Conservation (phyloP, 2,797 vertebrate species). For the Pteropus rufus region DNA sequence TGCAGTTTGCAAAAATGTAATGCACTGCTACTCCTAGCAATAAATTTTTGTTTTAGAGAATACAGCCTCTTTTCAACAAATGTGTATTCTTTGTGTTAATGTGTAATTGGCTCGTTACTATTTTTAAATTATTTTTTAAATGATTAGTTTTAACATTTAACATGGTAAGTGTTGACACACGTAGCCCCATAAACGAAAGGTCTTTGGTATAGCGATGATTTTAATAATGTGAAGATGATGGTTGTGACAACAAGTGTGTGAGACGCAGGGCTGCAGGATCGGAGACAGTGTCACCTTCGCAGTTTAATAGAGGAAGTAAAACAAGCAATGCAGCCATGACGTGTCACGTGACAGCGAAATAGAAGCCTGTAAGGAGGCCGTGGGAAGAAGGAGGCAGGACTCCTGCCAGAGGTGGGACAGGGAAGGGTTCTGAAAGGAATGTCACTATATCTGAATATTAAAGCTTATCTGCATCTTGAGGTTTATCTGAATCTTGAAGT, state of each 20-base stretch:
- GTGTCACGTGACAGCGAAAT: background rate
- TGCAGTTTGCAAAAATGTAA: background rate
- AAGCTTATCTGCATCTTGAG: background rate
- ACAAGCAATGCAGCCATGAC: too few species aligned
- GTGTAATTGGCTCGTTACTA: background rate
- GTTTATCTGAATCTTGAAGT: background rate
- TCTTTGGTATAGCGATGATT: background rate
- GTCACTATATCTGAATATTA: background rate
- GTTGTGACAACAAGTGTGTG: background rate
- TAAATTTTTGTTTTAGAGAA: background rate
- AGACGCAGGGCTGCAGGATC: too few species aligned
- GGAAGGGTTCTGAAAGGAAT: background rate
- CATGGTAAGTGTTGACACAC: background rate
- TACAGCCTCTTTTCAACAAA: background rate
- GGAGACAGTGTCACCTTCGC: fast-evolving
- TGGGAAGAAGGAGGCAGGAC: background rate
- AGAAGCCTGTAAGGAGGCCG: background rate
- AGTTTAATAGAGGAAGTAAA: background rate
- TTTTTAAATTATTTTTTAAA: background rate
- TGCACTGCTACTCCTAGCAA: background rate
- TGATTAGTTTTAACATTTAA: background rate
- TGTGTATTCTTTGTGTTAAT: background rate
- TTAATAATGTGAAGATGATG: background rate
- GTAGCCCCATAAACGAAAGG: background rate
- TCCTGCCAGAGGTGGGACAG: background rate